phyloP scores from a whole-genome alignment of 2,113 vertebrate species.

The Rhinoptilus africanus region DNA sequence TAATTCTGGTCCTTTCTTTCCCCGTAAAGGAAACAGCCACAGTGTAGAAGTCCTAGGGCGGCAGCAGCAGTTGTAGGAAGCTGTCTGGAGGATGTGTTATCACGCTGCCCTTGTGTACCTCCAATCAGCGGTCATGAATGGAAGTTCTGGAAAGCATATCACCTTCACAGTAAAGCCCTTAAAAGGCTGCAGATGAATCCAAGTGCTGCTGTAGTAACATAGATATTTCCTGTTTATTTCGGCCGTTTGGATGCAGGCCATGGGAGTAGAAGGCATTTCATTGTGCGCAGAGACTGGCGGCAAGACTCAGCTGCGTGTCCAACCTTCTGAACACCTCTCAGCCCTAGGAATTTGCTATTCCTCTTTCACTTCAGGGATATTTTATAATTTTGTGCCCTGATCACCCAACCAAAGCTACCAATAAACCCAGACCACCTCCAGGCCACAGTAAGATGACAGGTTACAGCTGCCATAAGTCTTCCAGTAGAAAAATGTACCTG shows the following conservation, averaged over 20 bases:
- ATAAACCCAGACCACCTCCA: neutral
- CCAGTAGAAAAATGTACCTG: neutral
- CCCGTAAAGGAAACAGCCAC: neutral
- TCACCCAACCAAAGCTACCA: neutral
- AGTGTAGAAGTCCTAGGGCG: constrained; percentile 16
- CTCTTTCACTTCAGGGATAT: neutral
- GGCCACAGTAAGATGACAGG: neutral
- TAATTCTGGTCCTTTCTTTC: constrained; percentile 40
- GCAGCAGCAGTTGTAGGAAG: constrained; percentile 29
- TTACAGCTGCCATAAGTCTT: constrained; percentile 4
- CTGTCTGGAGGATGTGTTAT: constrained; percentile 40
- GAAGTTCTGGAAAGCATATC: constrained; percentile 42
- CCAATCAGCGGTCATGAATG: constrained; percentile 47
- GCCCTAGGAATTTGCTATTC: neutral
- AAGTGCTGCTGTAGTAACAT: constrained; percentile 38
- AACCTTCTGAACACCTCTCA: neutral
- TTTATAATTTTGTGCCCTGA: constrained; percentile 6
- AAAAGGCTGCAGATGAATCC: constrained; percentile 49
- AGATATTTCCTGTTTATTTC: constrained; percentile 66
- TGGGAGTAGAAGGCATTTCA: constrained; percentile 24
- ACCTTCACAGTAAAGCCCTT: constrained; percentile 17
- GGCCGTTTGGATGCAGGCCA: neutral
- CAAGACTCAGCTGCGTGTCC: neutral
- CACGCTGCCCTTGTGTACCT: neutral
- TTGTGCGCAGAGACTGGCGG: neutral